Percentiles rank a stretch among this genome's conserved stretches.
Evolutionary conservation across 2,113 vertebrate species (phyloP).

Genomic region (Aegithalos caudatus): DNA sequence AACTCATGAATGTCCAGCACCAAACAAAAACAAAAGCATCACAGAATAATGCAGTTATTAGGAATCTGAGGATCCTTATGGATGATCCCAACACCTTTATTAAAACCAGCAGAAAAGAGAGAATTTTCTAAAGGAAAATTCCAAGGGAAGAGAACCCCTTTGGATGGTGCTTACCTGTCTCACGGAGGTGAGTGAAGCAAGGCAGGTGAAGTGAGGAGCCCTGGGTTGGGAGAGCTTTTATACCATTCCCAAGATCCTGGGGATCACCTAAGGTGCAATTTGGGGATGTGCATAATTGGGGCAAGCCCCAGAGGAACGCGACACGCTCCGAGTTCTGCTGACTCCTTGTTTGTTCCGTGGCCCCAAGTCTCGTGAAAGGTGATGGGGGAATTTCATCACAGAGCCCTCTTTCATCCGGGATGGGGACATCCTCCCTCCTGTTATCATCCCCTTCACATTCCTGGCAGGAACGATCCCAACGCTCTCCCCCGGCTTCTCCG

Average conservation of each 20-base stretch:
- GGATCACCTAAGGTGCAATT: constrained; percentile 8
- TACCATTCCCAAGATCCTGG: not conserved
- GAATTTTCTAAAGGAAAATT: not conserved
- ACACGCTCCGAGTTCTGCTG: constrained; percentile 12
- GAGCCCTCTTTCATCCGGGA: not conserved
- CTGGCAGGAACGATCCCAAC: not conserved
- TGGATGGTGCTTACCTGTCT: not conserved
- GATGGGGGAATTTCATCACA: not conserved
- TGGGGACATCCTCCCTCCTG: not conserved
- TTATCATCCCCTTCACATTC: not conserved
- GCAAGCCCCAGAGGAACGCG: not conserved
- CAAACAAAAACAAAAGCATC: not conserved
- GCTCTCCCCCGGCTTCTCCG: not conserved
- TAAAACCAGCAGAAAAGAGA: not conserved
- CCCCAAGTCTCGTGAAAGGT: not conserved
- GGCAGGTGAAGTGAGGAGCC: not conserved
- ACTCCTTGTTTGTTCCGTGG: not conserved
- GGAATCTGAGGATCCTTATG: not conserved
- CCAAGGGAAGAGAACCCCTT: not conserved
- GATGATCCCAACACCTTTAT: not conserved
- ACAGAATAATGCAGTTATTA: not conserved
- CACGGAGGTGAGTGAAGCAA: not conserved
- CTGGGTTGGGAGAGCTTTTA: constrained; percentile 4
- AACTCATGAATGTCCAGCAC: not conserved
- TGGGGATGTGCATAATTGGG: not conserved